Conservation (phyloP, 2,797 vertebrate genomes). For the Trichosurus vulpecula region DNA sequence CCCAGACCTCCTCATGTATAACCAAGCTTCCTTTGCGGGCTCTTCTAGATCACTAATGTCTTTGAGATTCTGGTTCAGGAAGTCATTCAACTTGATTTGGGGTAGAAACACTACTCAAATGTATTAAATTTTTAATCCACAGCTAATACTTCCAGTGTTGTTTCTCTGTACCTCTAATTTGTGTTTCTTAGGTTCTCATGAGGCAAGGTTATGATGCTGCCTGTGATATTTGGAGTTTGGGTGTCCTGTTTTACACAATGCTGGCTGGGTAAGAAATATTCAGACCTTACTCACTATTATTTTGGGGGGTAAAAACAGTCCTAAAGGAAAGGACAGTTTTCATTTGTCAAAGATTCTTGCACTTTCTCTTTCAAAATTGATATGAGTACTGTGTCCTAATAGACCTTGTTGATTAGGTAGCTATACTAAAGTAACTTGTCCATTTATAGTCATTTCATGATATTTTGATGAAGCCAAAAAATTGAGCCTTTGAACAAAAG, state of each 20-base stretch:
- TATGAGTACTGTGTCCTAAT: not conserved
- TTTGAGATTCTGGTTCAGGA: conserved; percentile 46
- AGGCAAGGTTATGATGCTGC: conserved; percentile 98
- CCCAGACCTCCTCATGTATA: not conserved
- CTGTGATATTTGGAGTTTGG: conserved; percentile 99
- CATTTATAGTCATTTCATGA: not conserved
- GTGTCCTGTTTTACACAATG: conserved; percentile 98
- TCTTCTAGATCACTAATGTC: conserved; percentile 9
- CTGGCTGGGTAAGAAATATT: conserved; percentile 92
- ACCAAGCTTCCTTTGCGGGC: not conserved
- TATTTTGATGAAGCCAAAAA: not conserved
- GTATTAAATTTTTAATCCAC: conserved; percentile 34
- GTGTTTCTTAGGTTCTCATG: conserved; percentile 93
- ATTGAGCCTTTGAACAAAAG: not conserved
- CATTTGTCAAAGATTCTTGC: conserved; percentile 38
- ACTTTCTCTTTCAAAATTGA: conserved; percentile 28
- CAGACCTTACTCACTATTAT: not conserved
- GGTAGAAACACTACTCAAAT: conserved; percentile 8
- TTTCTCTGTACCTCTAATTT: not conserved
- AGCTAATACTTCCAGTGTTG: not conserved
- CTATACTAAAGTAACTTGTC: not conserved
- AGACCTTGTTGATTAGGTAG: not conserved
- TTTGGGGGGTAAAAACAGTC: conserved; percentile 44
- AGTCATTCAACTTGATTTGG: conserved; percentile 22
- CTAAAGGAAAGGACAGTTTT: not conserved